Evolutionary conservation across 2,888 invertebrate genomes (phyloP).

Genomic region (Nomada flava): DNA sequence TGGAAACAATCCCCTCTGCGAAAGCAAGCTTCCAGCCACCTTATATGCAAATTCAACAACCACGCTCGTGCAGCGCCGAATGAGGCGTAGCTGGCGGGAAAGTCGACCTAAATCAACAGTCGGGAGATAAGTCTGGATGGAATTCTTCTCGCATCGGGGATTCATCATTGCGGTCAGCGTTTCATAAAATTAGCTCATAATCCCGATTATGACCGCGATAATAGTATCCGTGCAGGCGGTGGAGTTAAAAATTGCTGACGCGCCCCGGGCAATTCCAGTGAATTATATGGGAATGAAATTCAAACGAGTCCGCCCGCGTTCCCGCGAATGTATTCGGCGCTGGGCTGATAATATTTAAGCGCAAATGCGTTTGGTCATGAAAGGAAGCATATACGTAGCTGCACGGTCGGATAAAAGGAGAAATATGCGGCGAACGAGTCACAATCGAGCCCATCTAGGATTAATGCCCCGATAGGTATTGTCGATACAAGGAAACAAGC

Average conservation of each 20-base stretch:
- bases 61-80: constrained; percentile 18
- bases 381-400: neutral
- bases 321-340: neutral
- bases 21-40: too few species aligned
- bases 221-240: too few species aligned
- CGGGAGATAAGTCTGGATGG: constrained; percentile 30
- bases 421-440: constrained; percentile 48
- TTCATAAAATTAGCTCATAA: constrained; percentile 1
- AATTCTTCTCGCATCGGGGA: constrained; percentile 20
- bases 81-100: constrained; percentile 48
- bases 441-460: constrained; percentile 30
- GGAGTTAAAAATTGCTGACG: too few species aligned
- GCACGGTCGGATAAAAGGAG: neutral
- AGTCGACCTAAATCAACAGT: constrained; percentile 32
- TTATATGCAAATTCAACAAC: too few species aligned
- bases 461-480: constrained; percentile 48
- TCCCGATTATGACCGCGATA: too few species aligned
- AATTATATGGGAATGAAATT: too few species aligned
- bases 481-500: constrained; percentile 42
- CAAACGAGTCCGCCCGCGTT: too few species aligned
- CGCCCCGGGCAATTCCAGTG: too few species aligned
- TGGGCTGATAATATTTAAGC: neutral
- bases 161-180: constrained; percentile 21
- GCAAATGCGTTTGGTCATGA: neutral
- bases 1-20: constrained; percentile 43